Percentiles rank a stretch among this genome's conserved stretches.
Evolutionary conservation across 2,113 vertebrate genomes (phyloP).

Genomic region (Agelaius phoeniceus): DNA sequence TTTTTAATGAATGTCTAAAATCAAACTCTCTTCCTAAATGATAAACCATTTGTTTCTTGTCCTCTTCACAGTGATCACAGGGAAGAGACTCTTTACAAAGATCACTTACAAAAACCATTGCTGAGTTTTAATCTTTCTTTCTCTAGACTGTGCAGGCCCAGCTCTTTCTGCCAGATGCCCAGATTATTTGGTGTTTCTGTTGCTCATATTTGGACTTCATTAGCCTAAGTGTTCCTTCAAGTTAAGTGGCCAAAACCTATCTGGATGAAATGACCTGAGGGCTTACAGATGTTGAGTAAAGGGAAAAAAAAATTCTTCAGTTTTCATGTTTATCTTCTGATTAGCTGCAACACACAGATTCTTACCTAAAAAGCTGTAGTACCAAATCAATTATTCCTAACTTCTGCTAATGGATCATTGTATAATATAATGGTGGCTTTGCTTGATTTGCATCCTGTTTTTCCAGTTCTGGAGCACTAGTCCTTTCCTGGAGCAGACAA

Average conservation of each 20-base stretch:
- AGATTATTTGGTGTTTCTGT: neutral
- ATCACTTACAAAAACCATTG: neutral
- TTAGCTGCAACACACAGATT: neutral
- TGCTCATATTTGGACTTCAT: neutral
- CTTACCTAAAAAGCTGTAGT: neutral
- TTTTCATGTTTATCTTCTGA: neutral
- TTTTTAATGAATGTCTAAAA: neutral
- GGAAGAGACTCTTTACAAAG: neutral
- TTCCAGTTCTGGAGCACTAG: neutral
- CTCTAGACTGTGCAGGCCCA: neutral
- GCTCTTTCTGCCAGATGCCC: neutral
- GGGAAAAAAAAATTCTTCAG: neutral
- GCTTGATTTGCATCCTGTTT: neutral
- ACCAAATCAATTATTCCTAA: neutral
- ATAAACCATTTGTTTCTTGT: neutral
- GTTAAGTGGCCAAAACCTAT: neutral
- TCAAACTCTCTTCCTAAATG: neutral
- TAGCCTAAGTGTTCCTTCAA: neutral
- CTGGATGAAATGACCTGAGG: neutral
- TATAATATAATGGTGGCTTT: neutral
- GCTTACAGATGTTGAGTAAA: neutral
- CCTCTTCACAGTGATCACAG: neutral
- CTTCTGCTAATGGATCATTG: neutral
- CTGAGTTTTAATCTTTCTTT: neutral
- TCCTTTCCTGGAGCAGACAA: neutral